Evolutionary conservation across 1,140 invertebrate species (phyloP).

Genomic region (Drosophila leontia): DNA sequence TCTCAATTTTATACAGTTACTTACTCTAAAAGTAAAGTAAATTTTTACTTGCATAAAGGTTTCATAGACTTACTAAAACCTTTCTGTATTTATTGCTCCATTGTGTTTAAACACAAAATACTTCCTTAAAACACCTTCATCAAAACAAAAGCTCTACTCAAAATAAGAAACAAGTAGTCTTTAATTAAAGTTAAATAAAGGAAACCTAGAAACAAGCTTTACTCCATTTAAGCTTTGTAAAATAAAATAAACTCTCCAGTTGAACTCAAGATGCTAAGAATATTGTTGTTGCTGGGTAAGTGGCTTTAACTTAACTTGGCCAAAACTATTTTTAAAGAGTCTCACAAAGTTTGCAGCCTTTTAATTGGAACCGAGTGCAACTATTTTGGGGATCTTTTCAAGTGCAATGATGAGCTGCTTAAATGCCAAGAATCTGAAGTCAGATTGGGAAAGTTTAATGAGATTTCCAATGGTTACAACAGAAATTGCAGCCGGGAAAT

Average conservation of each 20-base stretch:
- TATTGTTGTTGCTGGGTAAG: conserved; percentile 28
- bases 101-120: not conserved
- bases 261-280: conserved; percentile 10
- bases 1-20: no score
- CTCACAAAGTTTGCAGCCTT: conserved; percentile 13
- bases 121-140: conserved; percentile 1
- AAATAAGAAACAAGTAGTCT: not conserved
- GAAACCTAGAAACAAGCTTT: not conserved
- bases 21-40: no score
- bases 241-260: conserved; percentile 1
- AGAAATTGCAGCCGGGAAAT: conserved; percentile 26
- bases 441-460: conserved; percentile 22
- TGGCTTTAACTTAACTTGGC: not conserved
- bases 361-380: not conserved
- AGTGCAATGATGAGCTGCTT: conserved; percentile 35
- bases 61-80: not conserved
- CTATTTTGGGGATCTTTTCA: conserved; percentile 22
- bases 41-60: no score
- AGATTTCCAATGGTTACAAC: conserved; percentile 1
- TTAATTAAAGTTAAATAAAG: conserved; percentile 15
- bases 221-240: not conserved
- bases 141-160: conserved; percentile 1
- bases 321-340: not conserved
- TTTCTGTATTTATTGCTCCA: not conserved
- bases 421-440: conserved; percentile 27